Conservation (phyloP, 1,140 invertebrate genomes). For the Drosophila lini region DNA sequence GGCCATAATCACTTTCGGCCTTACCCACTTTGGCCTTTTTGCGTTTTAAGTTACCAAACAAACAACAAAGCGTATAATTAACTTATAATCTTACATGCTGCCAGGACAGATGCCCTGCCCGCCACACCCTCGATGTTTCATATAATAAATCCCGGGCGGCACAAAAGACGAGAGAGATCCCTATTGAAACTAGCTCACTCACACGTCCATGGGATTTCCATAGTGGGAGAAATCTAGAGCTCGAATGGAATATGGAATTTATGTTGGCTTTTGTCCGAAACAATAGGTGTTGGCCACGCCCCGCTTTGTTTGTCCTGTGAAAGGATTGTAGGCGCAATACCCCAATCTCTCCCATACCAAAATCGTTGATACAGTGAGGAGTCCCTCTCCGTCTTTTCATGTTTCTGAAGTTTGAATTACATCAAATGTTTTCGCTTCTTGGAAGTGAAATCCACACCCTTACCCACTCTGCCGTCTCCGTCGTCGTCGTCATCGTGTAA, state of each 20-base stretch:
- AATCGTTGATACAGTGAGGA: neutral
- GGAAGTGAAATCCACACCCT: constrained; percentile 9
- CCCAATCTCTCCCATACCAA: too few relatives aligned
- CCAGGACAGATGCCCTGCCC: constrained; percentile 1
- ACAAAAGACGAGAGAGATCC: constrained; percentile 12
- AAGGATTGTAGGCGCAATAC: constrained; percentile 6
- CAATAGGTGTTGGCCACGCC: constrained; percentile 8
- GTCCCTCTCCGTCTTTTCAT: neutral
- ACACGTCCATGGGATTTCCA: neutral
- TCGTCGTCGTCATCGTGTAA: constrained; percentile 11
- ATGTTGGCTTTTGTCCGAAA: constrained; percentile 21
- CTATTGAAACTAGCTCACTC: neutral
- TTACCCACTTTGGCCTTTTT: constrained; percentile 26
- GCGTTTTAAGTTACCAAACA: constrained; percentile 64
- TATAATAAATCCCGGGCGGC: constrained; percentile 21
- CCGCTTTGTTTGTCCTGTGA: constrained; percentile 1
- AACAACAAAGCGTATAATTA: constrained; percentile 64
- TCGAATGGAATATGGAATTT: constrained; percentile 12
- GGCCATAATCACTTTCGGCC: constrained; percentile 29
- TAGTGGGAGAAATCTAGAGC: neutral
- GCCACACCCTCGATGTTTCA: neutral
- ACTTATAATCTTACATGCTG: constrained; percentile 68
- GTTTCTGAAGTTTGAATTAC: constrained; percentile 32
- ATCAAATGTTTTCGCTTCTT: constrained; percentile 27
- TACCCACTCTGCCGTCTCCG: neutral